Base-by-base conservation (phyloP, 1,140 invertebrate genomes). In the Drosophila navojoa region DNA sequence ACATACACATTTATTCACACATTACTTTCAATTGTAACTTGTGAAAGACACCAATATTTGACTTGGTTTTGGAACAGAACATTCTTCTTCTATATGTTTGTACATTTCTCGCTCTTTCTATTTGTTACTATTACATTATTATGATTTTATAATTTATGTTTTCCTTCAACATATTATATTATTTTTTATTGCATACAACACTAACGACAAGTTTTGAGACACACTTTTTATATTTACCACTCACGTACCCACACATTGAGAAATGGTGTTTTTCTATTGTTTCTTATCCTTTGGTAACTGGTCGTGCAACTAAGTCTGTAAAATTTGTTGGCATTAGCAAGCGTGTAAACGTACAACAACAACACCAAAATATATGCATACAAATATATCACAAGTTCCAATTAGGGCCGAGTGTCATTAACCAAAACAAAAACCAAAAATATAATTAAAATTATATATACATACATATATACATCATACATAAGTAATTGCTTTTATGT, bases 51-150 rank as follows among this genome's bases (percentile, higher is more conserved):
- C 68, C 76, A 73, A 71, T 77, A 77, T 69, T 77, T 87, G 72
- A 81, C 79, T 81, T 86, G 82, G 82, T 86, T 87, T 76, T 73
- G 71, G 63, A 85, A 68, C 66, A 81, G 64, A 69, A 59, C 58
- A 52, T 50, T 38, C 47, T 38, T 67, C 62, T 60, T 60, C 57
- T 63, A 53, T 63, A 50, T 76, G 70, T 49, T 70, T 64, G 60
- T 62, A 38, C 53, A 63, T 10, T 52, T 27, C 2, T 47, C 62
- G 53, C 69, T 73, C n/a, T 59, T 53, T 54, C n/a, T 66, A 55
- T 77, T 77, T 77, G 60, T 75, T 69, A 19, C 58, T 15, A 27
- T 40, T 40, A n/a, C 19, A 19, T 53, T 54, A 45, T 45, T n/a
- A 45, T 45, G 16, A 7, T 75, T 80, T 63, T 54, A 53, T 38